Base-by-base conservation (phyloP, 2,888 invertebrate genomes). In the Erpobdella octoculata region DNA sequence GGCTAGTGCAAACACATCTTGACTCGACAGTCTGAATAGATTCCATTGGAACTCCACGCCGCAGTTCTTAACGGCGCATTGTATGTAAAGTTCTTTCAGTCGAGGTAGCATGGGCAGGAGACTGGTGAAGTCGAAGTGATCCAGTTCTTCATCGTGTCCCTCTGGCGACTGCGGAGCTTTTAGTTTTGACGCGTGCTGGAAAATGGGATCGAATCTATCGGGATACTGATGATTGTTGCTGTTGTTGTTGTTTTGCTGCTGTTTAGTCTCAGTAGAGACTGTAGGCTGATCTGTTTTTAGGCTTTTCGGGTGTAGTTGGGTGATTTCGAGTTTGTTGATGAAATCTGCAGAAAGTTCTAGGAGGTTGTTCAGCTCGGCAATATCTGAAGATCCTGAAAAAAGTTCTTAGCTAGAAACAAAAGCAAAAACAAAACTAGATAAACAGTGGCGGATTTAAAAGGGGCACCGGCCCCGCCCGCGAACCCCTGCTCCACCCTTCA, bases 41-140 rank as follows among this genome's bases (percentile, higher is more conserved):
- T 35, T 35, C 62, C 62, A 28, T 21, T 62, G 31, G n/a, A 62
- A 62, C 28, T 62, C 35, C 4, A 31, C 33, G 28, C 62, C 62
- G 12, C 62, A 62, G 62, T 62, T 62, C 33, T 35, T 62, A 8
- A 62, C 33, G 2, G 35, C n/a, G 62, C 33, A 62, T 18, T 31
- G 31, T 8, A 62, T 28, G 31, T 18, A n/a, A 12, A 62, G 31
- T 31, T 35, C 35, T 21, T 31, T 2, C 1, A 62, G 62, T 2
- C 31, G 21, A 6, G 31, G 31, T 35, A 62, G 35, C 1, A 12
- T 8, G 31, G 62, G 28, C 35, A 62, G 62, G 1, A 62, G 28
- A n/a, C 33, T 35, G n/a, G 62, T 28, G 35, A 62, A 62, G 33
- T 62, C 62, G 31, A 62, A 35, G 33, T 35, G 31, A 33, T 62